Conservation (phyloP, 2,797 vertebrate genomes). For the Clarias platycephalus region DNA sequence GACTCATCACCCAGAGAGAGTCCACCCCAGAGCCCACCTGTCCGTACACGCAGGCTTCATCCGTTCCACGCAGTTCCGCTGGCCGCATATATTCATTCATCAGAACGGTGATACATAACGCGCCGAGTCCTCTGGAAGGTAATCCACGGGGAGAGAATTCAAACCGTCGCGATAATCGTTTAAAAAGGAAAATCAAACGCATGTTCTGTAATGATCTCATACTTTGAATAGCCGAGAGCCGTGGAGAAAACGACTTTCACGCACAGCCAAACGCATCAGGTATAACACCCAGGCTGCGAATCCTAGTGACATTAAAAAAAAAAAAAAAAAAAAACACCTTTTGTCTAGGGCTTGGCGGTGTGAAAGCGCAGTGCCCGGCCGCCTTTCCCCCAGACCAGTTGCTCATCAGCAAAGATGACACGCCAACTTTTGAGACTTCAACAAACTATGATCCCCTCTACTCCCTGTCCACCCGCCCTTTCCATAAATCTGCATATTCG, state of each 20-base stretch:
- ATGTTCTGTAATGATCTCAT: conserved; percentile 55
- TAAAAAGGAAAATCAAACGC: background rate
- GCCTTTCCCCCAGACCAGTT: conserved; percentile 65
- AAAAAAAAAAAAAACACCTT: conserved; percentile 58
- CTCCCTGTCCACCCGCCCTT: conserved; percentile 51
- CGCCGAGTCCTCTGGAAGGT: background rate
- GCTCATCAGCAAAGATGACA: conserved; percentile 75
- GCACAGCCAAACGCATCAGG: conserved; percentile 14
- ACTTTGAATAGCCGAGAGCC: conserved; percentile 16
- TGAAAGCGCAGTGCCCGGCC: conserved; percentile 74
- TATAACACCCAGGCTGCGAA: conserved; percentile 1
- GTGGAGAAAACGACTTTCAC: conserved; percentile 40
- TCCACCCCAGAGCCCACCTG: conserved; percentile 53
- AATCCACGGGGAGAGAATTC: background rate
- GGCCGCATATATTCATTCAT: conserved; percentile 41
- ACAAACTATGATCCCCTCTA: conserved; percentile 73
- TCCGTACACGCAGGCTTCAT: conserved; percentile 30
- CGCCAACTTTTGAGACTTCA: conserved; percentile 82
- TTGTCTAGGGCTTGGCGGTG: conserved; percentile 81
- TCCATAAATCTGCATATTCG: conserved; percentile 76
- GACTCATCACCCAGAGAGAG: conserved; percentile 33
- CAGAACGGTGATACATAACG: conserved; percentile 24
- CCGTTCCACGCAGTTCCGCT: conserved; percentile 42
- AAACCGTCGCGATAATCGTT: background rate
- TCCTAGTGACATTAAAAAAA: conserved; percentile 44